Conservation (phyloP, 2,113 vertebrate species). For the Poeciliopsis occidentalis region DNA sequence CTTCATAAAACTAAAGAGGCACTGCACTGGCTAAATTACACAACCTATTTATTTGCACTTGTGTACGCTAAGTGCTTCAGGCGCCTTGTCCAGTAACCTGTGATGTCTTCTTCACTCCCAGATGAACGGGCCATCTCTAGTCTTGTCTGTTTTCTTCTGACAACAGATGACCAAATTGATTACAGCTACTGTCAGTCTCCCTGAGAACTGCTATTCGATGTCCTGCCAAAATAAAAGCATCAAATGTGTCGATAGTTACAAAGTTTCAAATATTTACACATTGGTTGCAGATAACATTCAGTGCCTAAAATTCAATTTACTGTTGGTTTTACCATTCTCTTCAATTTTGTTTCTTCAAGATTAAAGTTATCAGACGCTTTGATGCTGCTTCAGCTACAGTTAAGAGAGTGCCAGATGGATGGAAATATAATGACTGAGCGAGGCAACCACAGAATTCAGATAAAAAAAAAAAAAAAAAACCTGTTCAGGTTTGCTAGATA, state of each 20-base stretch:
- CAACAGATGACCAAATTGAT: conserved; percentile 75
- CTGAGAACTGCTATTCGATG: conserved; percentile 62
- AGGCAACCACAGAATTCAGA: conserved; percentile 37
- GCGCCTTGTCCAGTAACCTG: conserved; percentile 24
- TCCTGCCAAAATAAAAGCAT: conserved; percentile 72
- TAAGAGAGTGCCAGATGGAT: conserved; percentile 56
- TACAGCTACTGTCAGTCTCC: conserved; percentile 72
- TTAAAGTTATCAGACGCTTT: conserved; percentile 57
- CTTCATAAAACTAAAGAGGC: conserved; percentile 61
- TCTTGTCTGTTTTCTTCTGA: conserved; percentile 65
- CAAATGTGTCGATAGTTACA: conserved; percentile 45
- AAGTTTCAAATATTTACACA: conserved; percentile 30
- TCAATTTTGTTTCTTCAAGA: conserved; percentile 59
- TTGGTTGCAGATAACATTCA: conserved; percentile 15
- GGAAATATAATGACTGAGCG: conserved; percentile 49
- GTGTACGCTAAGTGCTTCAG: conserved; percentile 28
- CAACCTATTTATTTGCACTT: conserved; percentile 70
- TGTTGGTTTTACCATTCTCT: conserved; percentile 15
- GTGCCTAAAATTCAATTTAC: conserved; percentile 17
- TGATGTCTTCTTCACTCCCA: conserved; percentile 45
- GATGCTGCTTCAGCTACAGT: conserved; percentile 45
- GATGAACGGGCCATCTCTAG: conserved; percentile 41
- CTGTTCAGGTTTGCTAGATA: conserved; percentile 39
- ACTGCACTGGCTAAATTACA: conserved; percentile 69
- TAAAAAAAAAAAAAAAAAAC: conserved; percentile 12